Evolutionary conservation across 2,888 invertebrate genomes (phyloP).

Genomic region (Stenolophus ochropezus): DNA sequence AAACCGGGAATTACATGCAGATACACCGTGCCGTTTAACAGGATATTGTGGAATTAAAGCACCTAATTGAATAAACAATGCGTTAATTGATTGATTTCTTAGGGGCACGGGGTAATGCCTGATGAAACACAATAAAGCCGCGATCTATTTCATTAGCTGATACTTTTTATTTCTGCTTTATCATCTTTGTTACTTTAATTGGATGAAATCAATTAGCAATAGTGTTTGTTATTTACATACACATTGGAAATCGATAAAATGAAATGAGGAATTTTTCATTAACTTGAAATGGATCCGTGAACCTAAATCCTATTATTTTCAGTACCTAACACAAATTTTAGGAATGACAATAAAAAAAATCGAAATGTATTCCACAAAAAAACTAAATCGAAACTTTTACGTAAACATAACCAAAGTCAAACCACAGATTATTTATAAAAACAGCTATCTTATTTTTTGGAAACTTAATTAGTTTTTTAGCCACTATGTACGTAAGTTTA

Average conservation of each 20-base stretch:
- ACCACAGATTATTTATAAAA: too few species aligned
- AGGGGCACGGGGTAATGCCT: constrained; percentile 12
- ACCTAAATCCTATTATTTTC: too few species aligned
- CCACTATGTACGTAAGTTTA: too few species aligned
- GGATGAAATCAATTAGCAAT: neutral
- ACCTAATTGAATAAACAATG: constrained; percentile 58
- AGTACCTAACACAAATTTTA: too few species aligned
- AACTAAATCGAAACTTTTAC: too few species aligned
- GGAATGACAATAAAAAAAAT: too few species aligned
- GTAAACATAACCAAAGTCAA: too few species aligned
- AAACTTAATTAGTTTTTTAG: too few species aligned
- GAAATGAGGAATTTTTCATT: neutral
- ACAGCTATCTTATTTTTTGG: too few species aligned
- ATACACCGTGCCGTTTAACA: constrained; percentile 57
- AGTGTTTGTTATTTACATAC: neutral
- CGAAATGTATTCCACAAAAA: too few species aligned
- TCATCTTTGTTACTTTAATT: neutral
- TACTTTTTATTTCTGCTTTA: constrained; percentile 2
- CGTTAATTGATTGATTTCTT: constrained; percentile 56
- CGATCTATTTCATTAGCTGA: constrained; percentile 17
- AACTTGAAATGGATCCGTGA: neutral
- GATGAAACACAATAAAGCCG: constrained; percentile 14
- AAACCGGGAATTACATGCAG: constrained; percentile 56
- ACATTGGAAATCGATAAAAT: neutral
- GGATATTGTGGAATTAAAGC: constrained; percentile 59